phyloP scores from a whole-genome alignment of 2,797 vertebrate species.

The Austrolebias charrua region DNA sequence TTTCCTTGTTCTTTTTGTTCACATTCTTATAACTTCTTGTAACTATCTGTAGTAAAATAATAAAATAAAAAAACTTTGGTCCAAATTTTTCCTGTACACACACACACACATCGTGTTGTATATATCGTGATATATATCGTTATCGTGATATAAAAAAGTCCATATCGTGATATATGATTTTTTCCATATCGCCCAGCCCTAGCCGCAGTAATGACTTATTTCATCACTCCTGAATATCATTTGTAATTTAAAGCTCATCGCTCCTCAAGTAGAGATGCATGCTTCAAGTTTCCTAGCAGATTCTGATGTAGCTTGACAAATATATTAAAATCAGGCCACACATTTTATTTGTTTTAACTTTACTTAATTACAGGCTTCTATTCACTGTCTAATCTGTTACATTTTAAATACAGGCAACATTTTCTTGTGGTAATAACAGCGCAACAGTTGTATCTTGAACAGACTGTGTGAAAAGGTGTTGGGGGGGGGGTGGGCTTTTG shows the following conservation, averaged over 20 bases:
- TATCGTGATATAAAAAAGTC: too few relatives aligned
- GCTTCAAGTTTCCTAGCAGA: neutral
- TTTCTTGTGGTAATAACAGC: neutral
- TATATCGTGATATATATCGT: too few relatives aligned
- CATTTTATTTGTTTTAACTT: neutral
- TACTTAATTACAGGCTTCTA: neutral
- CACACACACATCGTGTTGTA: too few relatives aligned
- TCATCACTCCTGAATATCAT: slow-evolving; percentile 1
- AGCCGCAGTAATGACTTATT: slow-evolving; percentile 1
- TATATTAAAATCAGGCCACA: neutral
- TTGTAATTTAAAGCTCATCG: neutral
- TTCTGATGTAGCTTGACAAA: neutral
- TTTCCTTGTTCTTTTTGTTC: too few relatives aligned
- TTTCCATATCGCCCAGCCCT: too few relatives aligned
- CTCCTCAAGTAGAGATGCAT: neutral
- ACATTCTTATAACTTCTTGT: too few relatives aligned
- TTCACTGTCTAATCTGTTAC: neutral
- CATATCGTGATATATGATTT: too few relatives aligned
- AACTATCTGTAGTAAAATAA: too few relatives aligned
- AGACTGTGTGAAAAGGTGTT: neutral
- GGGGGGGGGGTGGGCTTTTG: neutral
- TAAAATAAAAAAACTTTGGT: too few relatives aligned
- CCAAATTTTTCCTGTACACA: too few relatives aligned
- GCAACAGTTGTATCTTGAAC: neutral
- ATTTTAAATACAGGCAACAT: neutral